Evolutionary conservation across 2,797 vertebrate species (phyloP).

Genomic region (Psittacula echo): DNA sequence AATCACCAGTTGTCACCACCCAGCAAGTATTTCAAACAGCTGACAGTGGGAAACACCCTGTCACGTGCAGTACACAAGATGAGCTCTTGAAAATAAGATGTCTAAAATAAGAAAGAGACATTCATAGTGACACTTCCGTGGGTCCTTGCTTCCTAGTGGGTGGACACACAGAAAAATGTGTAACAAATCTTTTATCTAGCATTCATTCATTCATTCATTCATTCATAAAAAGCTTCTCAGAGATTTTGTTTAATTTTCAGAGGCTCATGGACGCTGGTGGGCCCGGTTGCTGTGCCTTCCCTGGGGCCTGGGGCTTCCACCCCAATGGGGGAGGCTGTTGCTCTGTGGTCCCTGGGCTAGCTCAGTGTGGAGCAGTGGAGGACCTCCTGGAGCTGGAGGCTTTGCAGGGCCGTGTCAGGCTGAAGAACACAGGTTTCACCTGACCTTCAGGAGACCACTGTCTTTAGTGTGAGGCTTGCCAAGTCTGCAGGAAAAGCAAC

Average conservation of each 20-base stretch:
- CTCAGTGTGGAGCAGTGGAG: not conserved
- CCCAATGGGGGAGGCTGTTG: not conserved
- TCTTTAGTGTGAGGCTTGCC: not conserved
- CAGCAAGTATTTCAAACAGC: slow-evolving; percentile 3
- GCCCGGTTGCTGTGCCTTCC: not conserved
- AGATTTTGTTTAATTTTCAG: not conserved
- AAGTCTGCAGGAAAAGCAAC: not conserved
- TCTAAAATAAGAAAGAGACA: not conserved
- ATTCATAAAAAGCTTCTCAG: not conserved
- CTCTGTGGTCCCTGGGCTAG: not conserved
- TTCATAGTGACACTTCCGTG: not conserved
- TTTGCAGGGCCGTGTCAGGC: not conserved
- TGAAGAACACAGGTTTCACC: not conserved
- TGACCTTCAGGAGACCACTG: not conserved
- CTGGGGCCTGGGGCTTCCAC: accelerated
- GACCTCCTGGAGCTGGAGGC: not conserved
- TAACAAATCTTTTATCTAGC: not conserved
- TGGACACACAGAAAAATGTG: not conserved
- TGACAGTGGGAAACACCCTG: not conserved
- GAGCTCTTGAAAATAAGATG: not conserved
- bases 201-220: not conserved
- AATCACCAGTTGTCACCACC: not conserved
- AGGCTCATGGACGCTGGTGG: not conserved
- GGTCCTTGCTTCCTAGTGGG: not conserved
- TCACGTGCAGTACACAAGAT: not conserved